Base-by-base conservation (phyloP, 1,140 invertebrate species). In the Halesus radiatus region DNA sequence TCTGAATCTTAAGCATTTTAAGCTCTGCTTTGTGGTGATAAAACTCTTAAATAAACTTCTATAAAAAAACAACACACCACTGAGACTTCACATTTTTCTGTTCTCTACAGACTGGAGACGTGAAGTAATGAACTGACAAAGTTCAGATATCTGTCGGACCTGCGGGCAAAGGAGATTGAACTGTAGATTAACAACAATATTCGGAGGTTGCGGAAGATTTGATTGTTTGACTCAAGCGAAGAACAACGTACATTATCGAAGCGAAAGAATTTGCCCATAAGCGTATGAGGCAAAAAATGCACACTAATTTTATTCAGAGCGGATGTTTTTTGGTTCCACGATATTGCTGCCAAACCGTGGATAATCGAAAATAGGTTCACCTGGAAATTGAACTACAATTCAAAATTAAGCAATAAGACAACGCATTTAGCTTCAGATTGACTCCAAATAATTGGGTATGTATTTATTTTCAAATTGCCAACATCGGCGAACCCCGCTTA, bases 1-100 rank as follows among this genome's bases (percentile, higher is more conserved):
- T 86, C 79, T 88, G 87, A 74, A 88, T 87, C 82, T 88, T 88
- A 81, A 88, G 80, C 87, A 88, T 87, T 53, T 10, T 78, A n/a
- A 15, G 70, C 70, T 29, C 22, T 20, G 15, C n/a, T 80, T 78
- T 87, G 88, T 88, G 87, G 88, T 87, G 88, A 8, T 20, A 70
- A n/a, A 26, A 66, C 26, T 66, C 3, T 29, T 29, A 29, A 26
- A 66, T 23, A 37, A 50, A 70, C n/a, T 20, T 70, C 20, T 66
- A 29, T 5, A 66, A 26, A 66, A 15, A n/a, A 66, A 26, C 16
- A 64, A 5, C 66, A 70, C 16, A 23, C 7, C 23, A 23, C 60
- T 64, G 29, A n/a, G n/a, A 50, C n/a, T 70, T 70, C 66, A 70
- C 66, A 70, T 70, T 23, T 45, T 70, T 70, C 37, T n/a, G 62